These are phyloP conservation scores for Caenorhabditis afra DNA, from an alignment of 2,888 invertebrate species.

Conservation along the genomic window DNA sequence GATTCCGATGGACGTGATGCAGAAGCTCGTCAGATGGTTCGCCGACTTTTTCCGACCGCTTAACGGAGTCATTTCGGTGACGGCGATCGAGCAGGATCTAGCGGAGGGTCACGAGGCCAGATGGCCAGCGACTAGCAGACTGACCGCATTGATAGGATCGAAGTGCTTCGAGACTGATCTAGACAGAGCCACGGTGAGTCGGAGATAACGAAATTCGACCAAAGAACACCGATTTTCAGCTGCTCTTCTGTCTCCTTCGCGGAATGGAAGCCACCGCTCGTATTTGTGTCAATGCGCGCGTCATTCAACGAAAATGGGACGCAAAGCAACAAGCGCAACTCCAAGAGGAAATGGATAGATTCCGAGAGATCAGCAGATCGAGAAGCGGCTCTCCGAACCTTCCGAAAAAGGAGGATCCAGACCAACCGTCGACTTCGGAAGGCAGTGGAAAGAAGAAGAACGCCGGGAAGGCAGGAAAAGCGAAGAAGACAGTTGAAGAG, in stretches of 20 bases:
- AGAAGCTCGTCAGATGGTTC: constrained; percentile 64
- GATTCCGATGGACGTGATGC: constrained; percentile 44
- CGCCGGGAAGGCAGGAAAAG: not conserved
- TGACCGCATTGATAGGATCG: constrained; percentile 43
- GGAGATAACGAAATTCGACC: not conserved
- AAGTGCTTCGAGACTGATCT: constrained; percentile 65
- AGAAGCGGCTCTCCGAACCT: constrained; percentile 19
- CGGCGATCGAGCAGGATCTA: constrained; percentile 21
- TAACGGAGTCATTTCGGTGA: constrained; percentile 17
- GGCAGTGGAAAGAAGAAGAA: not conserved
- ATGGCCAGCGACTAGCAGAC: constrained; percentile 41
- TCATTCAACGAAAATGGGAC: constrained; percentile 59
- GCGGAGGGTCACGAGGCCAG: constrained; percentile 39
- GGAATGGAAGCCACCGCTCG: constrained; percentile 56
- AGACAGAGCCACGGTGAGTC: constrained; percentile 60
- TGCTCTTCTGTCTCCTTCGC: constrained; percentile 61
- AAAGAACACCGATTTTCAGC: constrained; percentile 26
- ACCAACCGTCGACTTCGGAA: not conserved
- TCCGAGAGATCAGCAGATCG: constrained; percentile 24
- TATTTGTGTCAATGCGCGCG: constrained; percentile 58
- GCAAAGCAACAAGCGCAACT: constrained; percentile 44
- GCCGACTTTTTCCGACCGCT: constrained; percentile 55
- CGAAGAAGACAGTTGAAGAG: constrained; percentile 31
- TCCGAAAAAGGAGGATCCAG: not conserved
- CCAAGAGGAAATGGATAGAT: constrained; percentile 32